These are phyloP conservation scores for Monopis laevigella DNA, from an alignment of 2,888 invertebrate species.

Conservation along the genomic window DNA sequence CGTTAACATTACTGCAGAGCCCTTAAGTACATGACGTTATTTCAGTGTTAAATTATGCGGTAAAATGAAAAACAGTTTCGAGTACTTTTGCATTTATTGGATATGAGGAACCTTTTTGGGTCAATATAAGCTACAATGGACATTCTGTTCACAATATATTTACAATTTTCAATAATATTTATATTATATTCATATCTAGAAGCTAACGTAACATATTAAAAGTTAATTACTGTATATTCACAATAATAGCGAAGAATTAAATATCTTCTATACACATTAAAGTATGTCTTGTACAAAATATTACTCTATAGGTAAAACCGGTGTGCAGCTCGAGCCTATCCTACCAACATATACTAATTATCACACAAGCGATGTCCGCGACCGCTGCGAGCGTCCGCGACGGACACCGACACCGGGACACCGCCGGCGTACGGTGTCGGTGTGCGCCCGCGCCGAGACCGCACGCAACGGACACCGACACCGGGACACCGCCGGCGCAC, in stretches of 20 bases:
- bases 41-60: too few relatives aligned
- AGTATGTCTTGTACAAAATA: constrained; percentile 56
- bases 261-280: constrained; percentile 53
- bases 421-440: constrained; percentile 19
- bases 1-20: too few relatives aligned
- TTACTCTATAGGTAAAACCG: constrained; percentile 38
- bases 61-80: constrained; percentile 34
- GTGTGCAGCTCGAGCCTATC: not conserved
- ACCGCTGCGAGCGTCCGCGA: constrained; percentile 22
- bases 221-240: constrained; percentile 61
- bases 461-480: constrained; percentile 25
- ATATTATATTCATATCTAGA: constrained; percentile 53
- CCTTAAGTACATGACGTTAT: too few relatives aligned
- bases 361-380: too few relatives aligned
- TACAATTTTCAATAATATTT: constrained; percentile 57
- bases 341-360: not conserved
- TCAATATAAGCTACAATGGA: constrained; percentile 68
- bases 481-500: constrained; percentile 28
- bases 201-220: constrained; percentile 46
- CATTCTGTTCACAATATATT: constrained; percentile 64
- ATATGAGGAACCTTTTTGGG: constrained; percentile 67
- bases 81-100: constrained; percentile 67
- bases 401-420: constrained; percentile 30
- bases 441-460: constrained; percentile 19
- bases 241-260: constrained; percentile 58